A percentile compares a stretch with the other conserved stretches of the same genome.
Conservation (phyloP, 2,113 vertebrate genomes). For the Myocastor coypus region DNA sequence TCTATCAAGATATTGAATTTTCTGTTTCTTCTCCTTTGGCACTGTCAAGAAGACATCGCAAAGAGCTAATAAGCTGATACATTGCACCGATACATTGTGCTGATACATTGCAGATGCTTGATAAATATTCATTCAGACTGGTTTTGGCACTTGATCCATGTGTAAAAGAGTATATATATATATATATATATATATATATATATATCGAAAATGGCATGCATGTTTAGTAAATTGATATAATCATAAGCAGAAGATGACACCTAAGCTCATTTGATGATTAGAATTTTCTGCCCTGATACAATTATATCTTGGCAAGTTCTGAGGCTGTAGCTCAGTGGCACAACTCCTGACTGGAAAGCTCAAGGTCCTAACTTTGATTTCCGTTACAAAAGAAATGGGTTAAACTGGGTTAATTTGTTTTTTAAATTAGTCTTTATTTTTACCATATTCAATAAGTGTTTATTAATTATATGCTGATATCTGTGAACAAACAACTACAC, state of each 20-base stretch:
- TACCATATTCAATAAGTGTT: neutral
- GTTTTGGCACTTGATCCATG: neutral
- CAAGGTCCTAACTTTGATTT: too few species aligned
- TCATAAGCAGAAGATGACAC: neutral
- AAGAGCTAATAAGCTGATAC: neutral
- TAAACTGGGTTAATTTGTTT: neutral
- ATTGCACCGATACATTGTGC: neutral
- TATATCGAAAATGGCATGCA: neutral
- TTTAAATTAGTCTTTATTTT: neutral
- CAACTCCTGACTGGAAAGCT: too few species aligned
- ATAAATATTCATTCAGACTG: neutral
- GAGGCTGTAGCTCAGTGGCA: too few species aligned
- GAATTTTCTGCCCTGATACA: neutral
- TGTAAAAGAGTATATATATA: too few species aligned
- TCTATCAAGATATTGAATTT: conserved; percentile 12
- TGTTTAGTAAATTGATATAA: neutral
- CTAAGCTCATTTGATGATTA: neutral
- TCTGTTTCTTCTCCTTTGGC: neutral
- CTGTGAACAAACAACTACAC: too few species aligned
- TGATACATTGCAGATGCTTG: neutral
- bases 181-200: neutral
- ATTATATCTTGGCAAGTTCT: neutral
- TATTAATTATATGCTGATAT: neutral
- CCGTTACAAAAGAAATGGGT: neutral
- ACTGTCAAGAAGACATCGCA: neutral